phyloP scores from a whole-genome alignment of 2,888 invertebrate species.

The Neocrepidodera transversa region DNA sequence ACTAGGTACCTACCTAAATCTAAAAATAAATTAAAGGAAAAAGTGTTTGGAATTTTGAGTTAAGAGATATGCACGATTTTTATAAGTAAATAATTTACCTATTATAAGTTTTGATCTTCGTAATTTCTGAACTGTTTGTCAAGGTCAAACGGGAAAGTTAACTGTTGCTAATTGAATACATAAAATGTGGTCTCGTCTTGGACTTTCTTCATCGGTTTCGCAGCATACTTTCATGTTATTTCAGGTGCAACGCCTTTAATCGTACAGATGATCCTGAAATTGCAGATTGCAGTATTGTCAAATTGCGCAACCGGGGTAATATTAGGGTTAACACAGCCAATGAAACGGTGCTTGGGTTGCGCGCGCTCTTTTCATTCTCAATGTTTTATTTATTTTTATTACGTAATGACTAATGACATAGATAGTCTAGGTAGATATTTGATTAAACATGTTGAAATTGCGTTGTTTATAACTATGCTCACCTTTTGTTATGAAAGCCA shows the following conservation, averaged over 20 bases:
- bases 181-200: slow-evolving; percentile 12
- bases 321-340: slow-evolving; percentile 47
- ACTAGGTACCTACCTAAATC: slow-evolving; percentile 9
- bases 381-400: slow-evolving; percentile 35
- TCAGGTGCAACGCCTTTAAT: slow-evolving; percentile 35
- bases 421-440: neutral
- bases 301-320: slow-evolving; percentile 49
- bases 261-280: slow-evolving; percentile 30
- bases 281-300: slow-evolving; percentile 45
- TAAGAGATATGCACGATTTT: slow-evolving; percentile 1
- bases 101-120: slow-evolving; percentile 39
- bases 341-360: slow-evolving; percentile 37
- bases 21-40: slow-evolving; percentile 21
- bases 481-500: neutral
- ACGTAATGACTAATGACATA: slow-evolving; percentile 26
- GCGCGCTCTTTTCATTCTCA: slow-evolving; percentile 37
- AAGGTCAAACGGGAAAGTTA: slow-evolving; percentile 54
- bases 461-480: slow-evolving; percentile 2
- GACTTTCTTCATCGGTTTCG: slow-evolving; percentile 33
- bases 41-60: neutral
- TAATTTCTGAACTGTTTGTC: slow-evolving; percentile 38
- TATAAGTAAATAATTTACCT: neutral
- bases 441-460: neutral
- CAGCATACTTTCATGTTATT: slow-evolving; percentile 15
- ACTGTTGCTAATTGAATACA: slow-evolving; percentile 37